Percentiles rank a stretch among this genome's conserved stretches.
Evolutionary conservation across 2,113 vertebrate species (phyloP).

Genomic region (Odontophorus gujanensis): DNA sequence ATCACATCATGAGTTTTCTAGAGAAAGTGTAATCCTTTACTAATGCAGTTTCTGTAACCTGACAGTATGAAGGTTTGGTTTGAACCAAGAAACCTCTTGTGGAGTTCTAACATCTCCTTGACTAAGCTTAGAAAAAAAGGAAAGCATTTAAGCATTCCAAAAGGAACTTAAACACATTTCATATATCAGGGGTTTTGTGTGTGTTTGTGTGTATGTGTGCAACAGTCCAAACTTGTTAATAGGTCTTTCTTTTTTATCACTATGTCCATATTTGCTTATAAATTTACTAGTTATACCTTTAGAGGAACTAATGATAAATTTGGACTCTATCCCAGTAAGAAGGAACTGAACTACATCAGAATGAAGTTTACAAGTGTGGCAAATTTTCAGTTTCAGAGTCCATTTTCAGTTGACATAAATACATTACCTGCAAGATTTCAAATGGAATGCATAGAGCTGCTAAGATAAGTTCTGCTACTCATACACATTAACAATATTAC

Average conservation of each 20-base stretch:
- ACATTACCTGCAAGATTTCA: no score
- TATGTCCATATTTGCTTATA: background rate
- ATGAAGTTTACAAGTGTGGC: background rate
- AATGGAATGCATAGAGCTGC: no score
- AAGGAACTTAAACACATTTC: background rate
- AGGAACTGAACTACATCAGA: background rate
- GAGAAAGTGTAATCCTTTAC: background rate
- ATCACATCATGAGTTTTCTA: background rate
- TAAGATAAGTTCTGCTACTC: no score
- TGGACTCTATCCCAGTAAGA: background rate
- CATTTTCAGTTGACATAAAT: no score
- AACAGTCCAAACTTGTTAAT: background rate
- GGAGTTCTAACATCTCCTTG: background rate
- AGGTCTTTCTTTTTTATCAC: background rate
- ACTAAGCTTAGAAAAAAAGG: background rate
- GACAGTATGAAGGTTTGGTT: background rate
- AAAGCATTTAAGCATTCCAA: background rate
- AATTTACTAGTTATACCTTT: background rate
- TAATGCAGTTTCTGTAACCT: background rate
- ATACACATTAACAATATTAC: no score
- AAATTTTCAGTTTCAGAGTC: background rate
- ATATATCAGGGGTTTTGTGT: background rate
- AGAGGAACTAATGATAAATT: background rate
- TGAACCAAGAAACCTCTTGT: constrained; percentile 8
- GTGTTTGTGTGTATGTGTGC: background rate